Base-by-base conservation (phyloP, 64 coral and sea anemone species). In the Platygyra sinensis region DNA sequence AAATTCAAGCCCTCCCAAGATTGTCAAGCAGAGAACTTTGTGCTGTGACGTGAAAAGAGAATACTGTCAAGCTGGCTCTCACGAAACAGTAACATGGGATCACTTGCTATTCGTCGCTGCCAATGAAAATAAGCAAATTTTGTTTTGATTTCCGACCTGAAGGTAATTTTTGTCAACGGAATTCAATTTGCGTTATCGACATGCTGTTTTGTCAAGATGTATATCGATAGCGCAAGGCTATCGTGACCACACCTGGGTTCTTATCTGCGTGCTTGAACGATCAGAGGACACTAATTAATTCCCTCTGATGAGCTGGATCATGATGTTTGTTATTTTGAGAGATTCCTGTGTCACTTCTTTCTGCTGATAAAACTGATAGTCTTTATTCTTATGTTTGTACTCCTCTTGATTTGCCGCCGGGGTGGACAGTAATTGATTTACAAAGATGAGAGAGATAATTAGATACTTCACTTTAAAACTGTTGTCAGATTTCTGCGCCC, bases 371-470 rank as follows among this genome's bases (percentile, higher is more conserved):
- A 1, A 19, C 24, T 67, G 80, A 24, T 6, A 49, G 4, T 10
- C 30, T 49, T 20, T 46, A 31, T 75, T 32, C 8, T 10, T 32
- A 33, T 36, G 28, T 31, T 57, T 59, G 77, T 31, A 10, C 15
- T 29, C 51, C 55, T 80, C 19, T 78, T 54, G 30, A 30, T 30
- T 14, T 30, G 27, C 30, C 61, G 62, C 30, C 55, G 62, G 62
- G 61, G 60, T n/a, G 80, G 80, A 84, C 80, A 84, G 18, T 84
- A 84, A 84, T 84, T 84, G 60, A 84, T 84, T 84, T 84, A 5
- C 33, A 49, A 19, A 84, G 80, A 84, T 20, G 61, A 46, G 61
- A 46, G 10, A 51, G 80, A 67, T 84, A 84, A 84, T 69, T 63
- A 84, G 24, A 25, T 67, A 5, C 63, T 57, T 15, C 54, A 57